These are phyloP conservation scores for Pipistrellus pipistrellus DNA, from an alignment of 2,797 vertebrate species.

Conservation along the genomic window DNA sequence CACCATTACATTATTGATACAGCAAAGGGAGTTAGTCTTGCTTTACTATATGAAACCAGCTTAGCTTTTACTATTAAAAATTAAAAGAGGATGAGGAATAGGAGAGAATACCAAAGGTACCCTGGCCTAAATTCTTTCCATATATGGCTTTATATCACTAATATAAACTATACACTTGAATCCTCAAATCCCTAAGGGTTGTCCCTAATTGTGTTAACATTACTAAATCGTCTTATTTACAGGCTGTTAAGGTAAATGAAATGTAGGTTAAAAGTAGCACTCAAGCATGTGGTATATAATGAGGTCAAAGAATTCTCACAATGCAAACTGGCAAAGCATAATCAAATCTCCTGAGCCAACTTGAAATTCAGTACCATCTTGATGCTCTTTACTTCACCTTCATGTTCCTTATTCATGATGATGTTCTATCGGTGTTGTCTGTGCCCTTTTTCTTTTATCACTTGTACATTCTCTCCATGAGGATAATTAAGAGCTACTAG, in stretches of 20 bases:
- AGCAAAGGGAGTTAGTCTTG: slow-evolving; percentile 53
- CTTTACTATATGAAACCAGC: not conserved
- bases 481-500: not conserved
- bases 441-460: not conserved
- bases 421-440: not conserved
- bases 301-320: not conserved
- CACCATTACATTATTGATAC: slow-evolving; percentile 17
- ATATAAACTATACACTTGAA: not conserved
- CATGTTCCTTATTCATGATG: rapidly evolving
- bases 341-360: not conserved
- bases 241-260: not conserved
- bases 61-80: not conserved
- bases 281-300: not conserved
- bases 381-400: not conserved
- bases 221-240: not conserved
- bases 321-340: rapidly evolving
- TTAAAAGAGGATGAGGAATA: not conserved
- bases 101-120: not conserved
- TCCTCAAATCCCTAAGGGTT: not conserved
- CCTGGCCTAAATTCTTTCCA: not conserved
- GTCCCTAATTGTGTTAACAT: not conserved
- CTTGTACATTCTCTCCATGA: rapidly evolving
- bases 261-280: not conserved
- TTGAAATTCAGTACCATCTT: not conserved
- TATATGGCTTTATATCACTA: not conserved